Evolutionary conservation across 2,888 invertebrate species (phyloP).

Genomic region (Spilosoma lubricipeda): DNA sequence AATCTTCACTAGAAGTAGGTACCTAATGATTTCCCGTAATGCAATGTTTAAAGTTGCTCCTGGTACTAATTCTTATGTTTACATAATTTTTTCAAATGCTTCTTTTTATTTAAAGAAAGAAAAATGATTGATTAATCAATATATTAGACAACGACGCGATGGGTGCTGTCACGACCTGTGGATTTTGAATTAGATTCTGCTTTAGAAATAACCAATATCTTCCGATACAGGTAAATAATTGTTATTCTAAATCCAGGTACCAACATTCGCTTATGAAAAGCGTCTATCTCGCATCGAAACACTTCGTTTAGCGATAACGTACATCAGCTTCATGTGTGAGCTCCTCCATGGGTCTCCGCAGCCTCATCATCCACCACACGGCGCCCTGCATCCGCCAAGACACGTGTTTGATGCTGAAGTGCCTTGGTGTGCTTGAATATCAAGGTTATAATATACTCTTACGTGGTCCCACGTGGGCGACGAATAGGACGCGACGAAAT

Average conservation of each 20-base stretch:
- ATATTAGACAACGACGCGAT: not conserved
- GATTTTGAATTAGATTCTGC: not conserved
- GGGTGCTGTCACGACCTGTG: not conserved
- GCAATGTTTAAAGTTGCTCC: not conserved
- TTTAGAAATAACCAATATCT: conserved; percentile 18
- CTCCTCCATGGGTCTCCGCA: conserved; percentile 90
- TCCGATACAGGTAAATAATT: not conserved
- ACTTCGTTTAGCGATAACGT: conserved; percentile 96
- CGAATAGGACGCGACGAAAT: no score
- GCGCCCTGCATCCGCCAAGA: conserved; percentile 69
- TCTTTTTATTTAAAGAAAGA: no score
- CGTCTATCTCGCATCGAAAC: conserved; percentile 98
- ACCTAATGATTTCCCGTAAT: not conserved
- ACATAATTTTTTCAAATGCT: no score
- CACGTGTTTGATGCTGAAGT: conserved; percentile 82
- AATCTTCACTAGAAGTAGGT: not conserved
- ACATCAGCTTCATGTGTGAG: conserved; percentile 98
- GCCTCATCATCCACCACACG: conserved; percentile 70
- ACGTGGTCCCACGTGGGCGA: no score
- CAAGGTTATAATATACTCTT: not conserved
- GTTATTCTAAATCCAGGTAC: conserved; percentile 86
- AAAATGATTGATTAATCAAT: not conserved
- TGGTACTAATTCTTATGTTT: no score
- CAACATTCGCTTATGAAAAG: conserved; percentile 98
- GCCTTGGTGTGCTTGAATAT: conserved; percentile 79